phyloP scores from a whole-genome alignment of 2,113 vertebrate genomes.

The Platycercus adscitus region DNA sequence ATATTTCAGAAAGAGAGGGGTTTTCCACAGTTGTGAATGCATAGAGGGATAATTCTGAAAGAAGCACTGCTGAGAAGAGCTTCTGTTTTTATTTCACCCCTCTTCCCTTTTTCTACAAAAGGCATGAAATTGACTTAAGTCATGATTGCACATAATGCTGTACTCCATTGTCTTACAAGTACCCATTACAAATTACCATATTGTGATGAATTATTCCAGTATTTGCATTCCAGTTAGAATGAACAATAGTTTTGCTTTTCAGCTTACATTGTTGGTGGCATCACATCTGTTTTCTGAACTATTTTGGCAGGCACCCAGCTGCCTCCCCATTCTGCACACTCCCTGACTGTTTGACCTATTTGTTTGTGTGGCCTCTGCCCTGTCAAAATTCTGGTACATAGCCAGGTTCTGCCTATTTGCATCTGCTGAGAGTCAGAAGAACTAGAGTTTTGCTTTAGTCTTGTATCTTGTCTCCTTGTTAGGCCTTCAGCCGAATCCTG shows the following conservation, averaged over 20 bases:
- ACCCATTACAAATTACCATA: background rate
- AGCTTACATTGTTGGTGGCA: background rate
- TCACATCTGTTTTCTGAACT: constrained; percentile 2
- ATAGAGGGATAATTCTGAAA: background rate
- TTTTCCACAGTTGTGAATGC: background rate
- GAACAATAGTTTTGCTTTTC: constrained; percentile 12
- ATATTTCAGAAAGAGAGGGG: background rate
- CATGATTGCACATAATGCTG: background rate
- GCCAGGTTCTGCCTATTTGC: background rate
- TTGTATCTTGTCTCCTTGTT: background rate
- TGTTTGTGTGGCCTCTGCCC: background rate
- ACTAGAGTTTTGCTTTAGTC: background rate
- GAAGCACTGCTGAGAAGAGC: background rate
- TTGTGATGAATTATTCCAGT: background rate
- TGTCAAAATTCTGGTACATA: background rate
- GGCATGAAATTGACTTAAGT: background rate
- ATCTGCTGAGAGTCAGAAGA: background rate
- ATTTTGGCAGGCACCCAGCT: constrained; percentile 8
- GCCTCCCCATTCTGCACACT: background rate
- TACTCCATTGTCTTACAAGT: background rate
- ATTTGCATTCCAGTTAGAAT: background rate
- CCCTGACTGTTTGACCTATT: background rate
- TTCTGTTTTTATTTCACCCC: background rate
- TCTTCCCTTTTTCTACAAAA: background rate
- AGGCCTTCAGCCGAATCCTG: background rate